These are phyloP conservation scores for Emydura subglobosa DNA, from an alignment of 2,113 vertebrate genomes.

Conservation along the genomic window DNA sequence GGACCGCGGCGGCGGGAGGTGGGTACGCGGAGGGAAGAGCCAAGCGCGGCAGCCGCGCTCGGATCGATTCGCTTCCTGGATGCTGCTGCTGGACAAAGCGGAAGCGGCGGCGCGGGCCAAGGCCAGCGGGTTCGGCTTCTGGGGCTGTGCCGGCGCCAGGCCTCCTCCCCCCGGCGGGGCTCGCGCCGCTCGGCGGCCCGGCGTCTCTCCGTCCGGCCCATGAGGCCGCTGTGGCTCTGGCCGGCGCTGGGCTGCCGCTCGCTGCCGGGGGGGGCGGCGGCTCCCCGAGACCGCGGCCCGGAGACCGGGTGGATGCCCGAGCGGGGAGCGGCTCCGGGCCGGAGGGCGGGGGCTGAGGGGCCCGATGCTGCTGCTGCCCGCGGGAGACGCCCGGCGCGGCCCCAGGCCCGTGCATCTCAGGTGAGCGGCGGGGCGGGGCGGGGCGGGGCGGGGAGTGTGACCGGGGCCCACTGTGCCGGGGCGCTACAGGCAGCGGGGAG, in stretches of 20 bases:
- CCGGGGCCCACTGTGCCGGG: background rate
- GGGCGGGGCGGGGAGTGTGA: background rate
- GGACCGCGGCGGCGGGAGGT: background rate
- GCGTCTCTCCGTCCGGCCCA: background rate
- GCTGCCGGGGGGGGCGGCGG: slow-evolving; percentile 18
- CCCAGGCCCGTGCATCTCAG: slow-evolving; percentile 70
- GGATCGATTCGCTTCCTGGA: background rate
- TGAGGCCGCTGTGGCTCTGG: background rate
- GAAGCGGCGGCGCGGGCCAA: background rate
- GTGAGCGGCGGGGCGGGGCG: slow-evolving; percentile 48
- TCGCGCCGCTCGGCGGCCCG: background rate
- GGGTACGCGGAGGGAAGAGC: background rate
- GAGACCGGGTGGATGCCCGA: background rate
- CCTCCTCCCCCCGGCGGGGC: background rate
- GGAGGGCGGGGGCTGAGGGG: slow-evolving; percentile 1
- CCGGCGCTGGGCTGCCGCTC: background rate
- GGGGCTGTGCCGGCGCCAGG: background rate
- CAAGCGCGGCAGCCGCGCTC: slow-evolving; percentile 10
- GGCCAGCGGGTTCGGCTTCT: background rate
- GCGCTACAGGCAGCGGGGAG: no score
- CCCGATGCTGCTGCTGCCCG: slow-evolving; percentile 39
- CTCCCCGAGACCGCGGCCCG: background rate
- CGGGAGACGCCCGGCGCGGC: slow-evolving; percentile 11
- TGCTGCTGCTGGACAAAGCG: background rate
- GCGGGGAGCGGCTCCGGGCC: background rate